phyloP scores from a whole-genome alignment of 2,113 vertebrate species.

The Semnornis frantzii region DNA sequence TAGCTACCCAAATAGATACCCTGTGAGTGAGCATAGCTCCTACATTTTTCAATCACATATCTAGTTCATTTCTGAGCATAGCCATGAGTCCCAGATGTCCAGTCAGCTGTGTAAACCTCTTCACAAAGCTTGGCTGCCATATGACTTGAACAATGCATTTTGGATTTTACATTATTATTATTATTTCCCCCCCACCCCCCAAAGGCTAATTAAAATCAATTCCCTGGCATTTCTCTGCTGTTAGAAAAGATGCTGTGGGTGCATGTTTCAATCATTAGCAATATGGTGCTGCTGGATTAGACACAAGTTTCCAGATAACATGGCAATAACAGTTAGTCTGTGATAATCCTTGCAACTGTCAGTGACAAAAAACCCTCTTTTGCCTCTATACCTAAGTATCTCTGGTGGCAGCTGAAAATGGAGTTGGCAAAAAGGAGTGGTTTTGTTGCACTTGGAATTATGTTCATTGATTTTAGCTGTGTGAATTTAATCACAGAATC shows the following conservation, averaged over 20 bases:
- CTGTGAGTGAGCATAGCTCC: neutral
- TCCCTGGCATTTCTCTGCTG: constrained; percentile 68
- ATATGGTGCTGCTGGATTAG: constrained; percentile 72
- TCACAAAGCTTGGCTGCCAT: constrained; percentile 51
- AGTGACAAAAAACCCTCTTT: constrained; percentile 40
- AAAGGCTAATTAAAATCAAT: constrained; percentile 78
- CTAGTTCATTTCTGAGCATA: constrained; percentile 34
- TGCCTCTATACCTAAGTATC: constrained; percentile 59
- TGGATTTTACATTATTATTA: constrained; percentile 57
- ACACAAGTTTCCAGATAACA: constrained; percentile 73
- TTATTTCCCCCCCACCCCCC: neutral
- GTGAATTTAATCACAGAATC: constrained; percentile 28
- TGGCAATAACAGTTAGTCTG: constrained; percentile 59
- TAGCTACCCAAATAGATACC: neutral
- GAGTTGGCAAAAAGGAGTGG: constrained; percentile 38
- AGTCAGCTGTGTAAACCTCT: constrained; percentile 45
- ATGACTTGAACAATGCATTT: constrained; percentile 68
- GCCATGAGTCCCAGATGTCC: constrained; percentile 45
- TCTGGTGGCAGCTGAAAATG: constrained; percentile 57
- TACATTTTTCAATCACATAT: neutral
- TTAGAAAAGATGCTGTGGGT: constrained; percentile 66
- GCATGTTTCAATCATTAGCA: constrained; percentile 76
- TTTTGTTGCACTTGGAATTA: constrained; percentile 19
- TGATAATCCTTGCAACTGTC: constrained; percentile 65
- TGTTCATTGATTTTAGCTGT: constrained; percentile 53